phyloP scores from a whole-genome alignment of 2,888 invertebrate species.

The Drosophila algonquin region DNA sequence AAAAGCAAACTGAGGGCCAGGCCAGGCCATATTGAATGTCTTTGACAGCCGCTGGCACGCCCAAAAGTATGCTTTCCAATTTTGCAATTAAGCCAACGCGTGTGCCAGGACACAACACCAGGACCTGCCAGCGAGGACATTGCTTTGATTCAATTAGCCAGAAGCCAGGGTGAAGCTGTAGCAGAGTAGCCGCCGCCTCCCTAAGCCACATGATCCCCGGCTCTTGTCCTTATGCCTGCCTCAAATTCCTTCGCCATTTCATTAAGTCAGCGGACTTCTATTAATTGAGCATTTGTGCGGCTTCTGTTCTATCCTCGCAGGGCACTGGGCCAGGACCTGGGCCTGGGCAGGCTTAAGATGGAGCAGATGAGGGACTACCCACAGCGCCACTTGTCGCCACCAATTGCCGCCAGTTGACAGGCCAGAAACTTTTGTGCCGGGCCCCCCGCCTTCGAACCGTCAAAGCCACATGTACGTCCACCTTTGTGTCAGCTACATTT shows the following conservation, averaged over 20 bases:
- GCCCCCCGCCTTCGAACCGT: background rate
- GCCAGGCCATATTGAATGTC: constrained; percentile 59
- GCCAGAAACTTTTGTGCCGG: constrained; percentile 51
- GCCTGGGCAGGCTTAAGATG: background rate
- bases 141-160: constrained; percentile 77
- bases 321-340: background rate
- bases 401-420: constrained; percentile 66
- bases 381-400: constrained; percentile 61
- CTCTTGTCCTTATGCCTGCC: constrained; percentile 40
- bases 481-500: constrained; percentile 69
- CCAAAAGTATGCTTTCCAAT: constrained; percentile 73
- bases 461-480: constrained; percentile 69
- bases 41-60: constrained; percentile 63
- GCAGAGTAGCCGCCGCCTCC: constrained; percentile 19
- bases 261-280: constrained; percentile 72
- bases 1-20: background rate
- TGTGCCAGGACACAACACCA: constrained; percentile 46
- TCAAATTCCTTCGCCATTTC: constrained; percentile 54
- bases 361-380: constrained; percentile 45
- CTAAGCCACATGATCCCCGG: constrained; percentile 68
- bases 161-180: background rate
- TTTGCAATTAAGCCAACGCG: constrained; percentile 67
- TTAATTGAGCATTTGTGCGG: constrained; percentile 78
- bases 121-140: constrained; percentile 35
- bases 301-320: constrained; percentile 22